Percentiles rank a stretch among this genome's conserved stretches.
phyloP scores from a whole-genome alignment of 2,113 vertebrate species.

The Myotis davidii region DNA sequence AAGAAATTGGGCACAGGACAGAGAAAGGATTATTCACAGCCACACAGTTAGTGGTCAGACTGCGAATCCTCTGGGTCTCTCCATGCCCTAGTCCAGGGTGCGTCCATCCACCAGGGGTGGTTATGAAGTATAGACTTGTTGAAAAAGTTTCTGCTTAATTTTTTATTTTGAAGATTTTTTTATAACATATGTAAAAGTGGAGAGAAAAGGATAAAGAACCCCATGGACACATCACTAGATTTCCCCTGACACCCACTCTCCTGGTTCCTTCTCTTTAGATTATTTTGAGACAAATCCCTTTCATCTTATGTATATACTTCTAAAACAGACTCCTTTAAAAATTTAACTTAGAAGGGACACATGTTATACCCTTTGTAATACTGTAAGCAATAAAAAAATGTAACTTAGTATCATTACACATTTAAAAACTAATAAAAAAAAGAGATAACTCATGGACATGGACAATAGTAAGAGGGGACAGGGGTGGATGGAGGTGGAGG shows the following conservation, averaged over 20 bases:
- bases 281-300: constrained; percentile 23
- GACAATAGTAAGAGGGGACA: too few relatives aligned
- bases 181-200: not conserved
- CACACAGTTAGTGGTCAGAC: fast-evolving
- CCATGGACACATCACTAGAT: not conserved
- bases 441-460: too few relatives aligned
- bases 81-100: not conserved
- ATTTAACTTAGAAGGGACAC: not conserved
- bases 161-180: not conserved
- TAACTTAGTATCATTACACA: not conserved
- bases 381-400: too few relatives aligned
- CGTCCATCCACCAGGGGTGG: not conserved
- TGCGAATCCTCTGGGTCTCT: not conserved
- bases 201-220: not conserved
- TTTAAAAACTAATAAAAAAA: not conserved
- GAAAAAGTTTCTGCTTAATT: not conserved
- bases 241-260: not conserved
- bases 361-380: too few relatives aligned
- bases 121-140: not conserved
- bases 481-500: too few relatives aligned
- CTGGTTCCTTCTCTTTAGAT: not conserved
- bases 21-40: not conserved
- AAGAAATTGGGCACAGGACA: not conserved
- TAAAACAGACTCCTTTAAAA: constrained; percentile 22
- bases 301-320: not conserved